These are phyloP conservation scores for Alsophila aescularia DNA, from an alignment of 2,888 invertebrate genomes.

Conservation along the genomic window DNA sequence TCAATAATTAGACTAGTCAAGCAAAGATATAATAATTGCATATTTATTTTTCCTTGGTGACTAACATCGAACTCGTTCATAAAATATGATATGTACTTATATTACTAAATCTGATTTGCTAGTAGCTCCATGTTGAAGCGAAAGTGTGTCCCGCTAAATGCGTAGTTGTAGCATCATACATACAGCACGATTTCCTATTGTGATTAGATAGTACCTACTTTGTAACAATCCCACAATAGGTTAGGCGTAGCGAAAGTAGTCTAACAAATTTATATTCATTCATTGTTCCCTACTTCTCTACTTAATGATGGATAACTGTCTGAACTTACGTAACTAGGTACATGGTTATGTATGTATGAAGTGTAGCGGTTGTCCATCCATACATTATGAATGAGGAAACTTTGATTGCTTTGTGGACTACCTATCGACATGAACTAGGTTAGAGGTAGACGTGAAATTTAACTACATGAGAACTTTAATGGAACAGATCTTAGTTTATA, in stretches of 20 bases:
- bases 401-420: conserved; percentile 35
- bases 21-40: too few species aligned
- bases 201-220: not conserved
- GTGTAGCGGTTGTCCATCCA: conserved; percentile 18
- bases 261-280: not conserved
- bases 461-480: not conserved
- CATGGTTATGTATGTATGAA: conserved; percentile 10
- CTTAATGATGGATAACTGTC: not conserved
- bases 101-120: too few species aligned
- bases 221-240: conserved; percentile 3
- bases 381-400: conserved; percentile 38
- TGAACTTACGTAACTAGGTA: not conserved
- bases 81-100: too few species aligned
- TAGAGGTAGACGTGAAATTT: not conserved
- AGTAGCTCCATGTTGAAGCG: not conserved
- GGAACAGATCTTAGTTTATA: not conserved
- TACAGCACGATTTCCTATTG: not conserved
- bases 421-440: conserved; percentile 28
- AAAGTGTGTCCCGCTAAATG: not conserved
- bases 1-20: too few species aligned
- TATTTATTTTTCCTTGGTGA: too few species aligned
- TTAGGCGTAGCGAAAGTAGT: not conserved
- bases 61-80: too few species aligned
- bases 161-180: not conserved
- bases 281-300: not conserved